phyloP scores from a whole-genome alignment of 2,113 vertebrate species.

The Leptosomus discolor region DNA sequence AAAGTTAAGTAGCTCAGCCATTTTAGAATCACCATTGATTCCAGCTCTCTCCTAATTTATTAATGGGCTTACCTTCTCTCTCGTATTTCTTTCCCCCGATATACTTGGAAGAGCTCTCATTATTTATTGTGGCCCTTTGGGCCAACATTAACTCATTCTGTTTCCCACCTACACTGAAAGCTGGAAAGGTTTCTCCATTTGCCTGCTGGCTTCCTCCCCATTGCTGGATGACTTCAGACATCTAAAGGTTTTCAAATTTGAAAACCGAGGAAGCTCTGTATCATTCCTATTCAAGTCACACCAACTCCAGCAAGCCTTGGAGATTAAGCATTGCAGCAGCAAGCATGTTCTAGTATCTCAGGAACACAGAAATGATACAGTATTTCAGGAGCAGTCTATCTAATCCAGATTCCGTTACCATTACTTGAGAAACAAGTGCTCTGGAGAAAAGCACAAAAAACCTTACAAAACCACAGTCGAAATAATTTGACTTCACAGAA shows the following conservation, averaged over 20 bases:
- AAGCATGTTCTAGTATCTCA: background rate
- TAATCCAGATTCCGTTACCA: background rate
- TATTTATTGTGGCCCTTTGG: constrained; percentile 50
- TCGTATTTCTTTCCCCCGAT: constrained; percentile 58
- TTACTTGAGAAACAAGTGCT: background rate
- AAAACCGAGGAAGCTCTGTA: background rate
- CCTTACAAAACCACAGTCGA: background rate
- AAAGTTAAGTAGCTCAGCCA: constrained; percentile 68
- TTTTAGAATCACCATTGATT: constrained; percentile 69
- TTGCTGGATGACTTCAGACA: background rate
- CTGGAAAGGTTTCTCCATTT: constrained; percentile 50
- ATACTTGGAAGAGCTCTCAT: constrained; percentile 65
- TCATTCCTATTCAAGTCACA: constrained; percentile 17
- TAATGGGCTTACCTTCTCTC: constrained; percentile 65
- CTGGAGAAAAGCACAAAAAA: background rate
- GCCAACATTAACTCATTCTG: constrained; percentile 64
- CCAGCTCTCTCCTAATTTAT: constrained; percentile 67
- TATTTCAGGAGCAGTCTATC: background rate
- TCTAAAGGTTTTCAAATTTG: background rate
- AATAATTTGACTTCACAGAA: background rate
- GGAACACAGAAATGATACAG: background rate
- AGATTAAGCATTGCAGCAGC: background rate
- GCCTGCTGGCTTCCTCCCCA: constrained; percentile 9
- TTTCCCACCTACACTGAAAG: constrained; percentile 49
- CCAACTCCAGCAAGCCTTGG: background rate